These are phyloP conservation scores for Strix uralensis DNA, from an alignment of 2,113 vertebrate genomes.

Conservation along the genomic window DNA sequence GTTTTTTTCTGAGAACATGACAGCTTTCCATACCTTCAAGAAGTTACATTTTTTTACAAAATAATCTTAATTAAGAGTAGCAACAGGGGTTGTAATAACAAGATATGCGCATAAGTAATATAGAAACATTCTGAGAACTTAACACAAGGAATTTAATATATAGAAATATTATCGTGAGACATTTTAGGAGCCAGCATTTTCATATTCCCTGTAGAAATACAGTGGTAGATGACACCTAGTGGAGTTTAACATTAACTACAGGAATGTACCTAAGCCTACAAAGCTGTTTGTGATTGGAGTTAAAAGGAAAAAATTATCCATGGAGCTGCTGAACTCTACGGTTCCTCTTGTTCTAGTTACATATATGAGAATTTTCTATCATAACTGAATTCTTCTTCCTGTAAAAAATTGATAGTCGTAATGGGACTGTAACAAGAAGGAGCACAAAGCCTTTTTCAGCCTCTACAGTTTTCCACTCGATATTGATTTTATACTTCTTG, in stretches of 20 bases:
- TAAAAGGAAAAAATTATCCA: neutral
- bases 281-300: neutral
- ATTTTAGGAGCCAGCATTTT: neutral
- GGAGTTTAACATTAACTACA: neutral
- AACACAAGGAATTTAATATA: neutral
- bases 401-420: neutral
- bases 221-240: conserved; percentile 54
- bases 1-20: neutral
- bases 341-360: neutral
- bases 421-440: neutral
- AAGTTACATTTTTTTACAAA: neutral
- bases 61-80: neutral
- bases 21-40: neutral
- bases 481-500: neutral
- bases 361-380: neutral
- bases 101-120: neutral
- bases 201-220: neutral
- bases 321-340: neutral
- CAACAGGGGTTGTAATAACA: neutral
- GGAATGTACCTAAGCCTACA: neutral
- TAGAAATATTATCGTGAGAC: neutral
- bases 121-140: neutral
- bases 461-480: neutral
- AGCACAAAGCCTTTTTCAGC: neutral
- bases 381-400: neutral